These are phyloP conservation scores for Carcina quercana DNA, from an alignment of 2,888 invertebrate genomes.

Conservation along the genomic window DNA sequence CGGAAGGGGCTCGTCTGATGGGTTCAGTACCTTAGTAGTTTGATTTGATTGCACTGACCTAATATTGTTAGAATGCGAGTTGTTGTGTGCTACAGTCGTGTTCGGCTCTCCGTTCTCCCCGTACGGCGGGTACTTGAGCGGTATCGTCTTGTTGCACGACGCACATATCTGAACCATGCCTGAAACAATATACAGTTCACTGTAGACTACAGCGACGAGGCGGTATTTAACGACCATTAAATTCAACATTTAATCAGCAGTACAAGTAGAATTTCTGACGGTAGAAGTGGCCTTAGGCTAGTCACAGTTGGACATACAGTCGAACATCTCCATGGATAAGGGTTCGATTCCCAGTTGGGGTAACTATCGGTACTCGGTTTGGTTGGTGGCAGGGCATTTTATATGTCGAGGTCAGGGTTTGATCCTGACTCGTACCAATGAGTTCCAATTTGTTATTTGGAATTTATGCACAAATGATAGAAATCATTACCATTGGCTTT, in stretches of 20 bases:
- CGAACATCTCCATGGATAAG: slow-evolving; percentile 1
- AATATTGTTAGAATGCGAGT: slow-evolving; percentile 59
- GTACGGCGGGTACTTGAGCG: slow-evolving; percentile 83
- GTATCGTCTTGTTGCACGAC: slow-evolving; percentile 88
- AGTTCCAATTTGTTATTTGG: too few relatives aligned
- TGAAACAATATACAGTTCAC: slow-evolving; percentile 27
- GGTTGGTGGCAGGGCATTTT: too few relatives aligned
- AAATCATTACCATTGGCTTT: too few relatives aligned
- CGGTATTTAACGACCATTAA: too few relatives aligned
- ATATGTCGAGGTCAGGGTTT: too few relatives aligned
- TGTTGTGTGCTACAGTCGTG: slow-evolving; percentile 35
- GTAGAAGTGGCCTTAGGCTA: too few relatives aligned
- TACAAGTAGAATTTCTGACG: too few relatives aligned
- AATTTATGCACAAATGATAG: too few relatives aligned
- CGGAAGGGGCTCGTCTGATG: background rate
- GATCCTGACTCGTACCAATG: too few relatives aligned
- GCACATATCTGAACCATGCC: slow-evolving; percentile 92
- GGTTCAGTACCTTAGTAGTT: background rate
- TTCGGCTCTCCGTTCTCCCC: slow-evolving; percentile 75
- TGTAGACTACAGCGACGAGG: background rate
- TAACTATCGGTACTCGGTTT: too few relatives aligned
- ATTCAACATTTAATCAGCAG: too few relatives aligned
- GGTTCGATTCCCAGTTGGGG: background rate
- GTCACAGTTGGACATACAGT: too few relatives aligned
- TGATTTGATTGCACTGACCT: slow-evolving; percentile 32